Base-by-base conservation (phyloP, 2,797 vertebrate species). In the Sebastes diaconus region DNA sequence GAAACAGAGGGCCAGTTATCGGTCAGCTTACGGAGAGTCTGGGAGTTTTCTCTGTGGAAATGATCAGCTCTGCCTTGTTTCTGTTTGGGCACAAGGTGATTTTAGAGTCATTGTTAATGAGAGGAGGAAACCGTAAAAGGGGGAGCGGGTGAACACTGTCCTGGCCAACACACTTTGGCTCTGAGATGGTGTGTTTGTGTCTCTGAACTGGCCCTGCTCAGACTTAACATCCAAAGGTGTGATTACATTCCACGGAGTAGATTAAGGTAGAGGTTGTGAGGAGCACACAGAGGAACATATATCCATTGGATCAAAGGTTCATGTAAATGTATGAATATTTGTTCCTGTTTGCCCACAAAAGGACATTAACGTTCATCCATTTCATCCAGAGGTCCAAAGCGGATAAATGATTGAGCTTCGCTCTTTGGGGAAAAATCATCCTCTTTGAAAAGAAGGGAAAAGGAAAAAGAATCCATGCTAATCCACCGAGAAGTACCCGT, bases 181-280 rank as follows among this genome's bases (percentile, higher is more conserved):
- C 59, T 4, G 59, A 70, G 71, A 50, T 39, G 12, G n/a, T 54
- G 27, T 52, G 55, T 73, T n/a, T 27, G 34, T 60, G 63, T 66
- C 29, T 70, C 13, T 70, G 68, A 71, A 67, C 57, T 42, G 66
- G 42, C 70, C 70, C 69, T 16, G 79, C 36, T 76, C 61, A 64
- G 72, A 60, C 50, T 39, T 18, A 80, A 84, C 79, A 79, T 87
- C 84, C 65, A 46, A 70, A 30, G 78, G 42, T 20, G 16, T 50
- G 69, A 82, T 79, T 93, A 94, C 93, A 93, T 94, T 93, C 91
- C 87, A 87, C 87, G 46, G 46, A 65, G 76, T 50, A 73, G 72
- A 75, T 87, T 77, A 84, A 84, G 85, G 81, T 90, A 57, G 70
- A 85, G 70, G 77, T 77, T 79, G 72, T 84, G 77, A 92, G 78